phyloP scores from a whole-genome alignment of 2,888 invertebrate genomes.

The Eristalis pertinax region DNA sequence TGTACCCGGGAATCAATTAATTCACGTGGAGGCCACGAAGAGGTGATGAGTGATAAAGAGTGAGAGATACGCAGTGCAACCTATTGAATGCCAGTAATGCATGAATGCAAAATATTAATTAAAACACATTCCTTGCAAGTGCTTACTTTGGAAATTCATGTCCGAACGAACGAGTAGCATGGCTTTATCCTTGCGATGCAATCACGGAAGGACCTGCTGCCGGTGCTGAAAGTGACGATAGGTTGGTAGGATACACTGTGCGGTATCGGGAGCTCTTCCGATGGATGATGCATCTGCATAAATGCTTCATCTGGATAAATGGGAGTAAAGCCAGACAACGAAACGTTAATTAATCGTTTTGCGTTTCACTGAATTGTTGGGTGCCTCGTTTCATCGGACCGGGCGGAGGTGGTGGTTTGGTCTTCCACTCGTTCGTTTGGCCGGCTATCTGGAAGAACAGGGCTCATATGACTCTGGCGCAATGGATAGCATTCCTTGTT shows the following conservation, averaged over 20 bases:
- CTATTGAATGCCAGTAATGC: conserved; percentile 52
- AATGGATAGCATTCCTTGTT: not conserved
- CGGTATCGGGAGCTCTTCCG: not conserved
- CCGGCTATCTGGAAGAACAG: not conserved
- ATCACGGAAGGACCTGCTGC: conserved; percentile 11
- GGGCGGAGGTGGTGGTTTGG: not conserved
- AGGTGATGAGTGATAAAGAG: conserved; percentile 52
- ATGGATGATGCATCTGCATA: conserved; percentile 31
- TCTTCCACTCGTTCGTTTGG: not conserved
- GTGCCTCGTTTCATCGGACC: conserved; percentile 11
- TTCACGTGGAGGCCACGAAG: conserved; percentile 2
- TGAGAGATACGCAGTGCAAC: conserved; percentile 28
- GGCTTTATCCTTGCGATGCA: conserved; percentile 25
- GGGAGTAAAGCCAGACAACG: conserved; percentile 20
- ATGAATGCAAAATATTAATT: conserved; percentile 57
- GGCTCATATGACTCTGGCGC: not conserved
- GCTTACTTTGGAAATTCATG: conserved; percentile 47
- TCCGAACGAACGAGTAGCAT: conserved; percentile 20
- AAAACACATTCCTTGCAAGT: conserved; percentile 52
- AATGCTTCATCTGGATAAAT: conserved; percentile 32
- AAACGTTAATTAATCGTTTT: conserved; percentile 50
- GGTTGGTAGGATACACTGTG: not conserved
- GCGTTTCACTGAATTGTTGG: conserved; percentile 36
- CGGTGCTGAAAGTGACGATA: conserved; percentile 12
- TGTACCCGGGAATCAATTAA: conserved; percentile 37